phyloP scores from a whole-genome alignment of 2,113 vertebrate species.

The Callocephalon fimbriatum region DNA sequence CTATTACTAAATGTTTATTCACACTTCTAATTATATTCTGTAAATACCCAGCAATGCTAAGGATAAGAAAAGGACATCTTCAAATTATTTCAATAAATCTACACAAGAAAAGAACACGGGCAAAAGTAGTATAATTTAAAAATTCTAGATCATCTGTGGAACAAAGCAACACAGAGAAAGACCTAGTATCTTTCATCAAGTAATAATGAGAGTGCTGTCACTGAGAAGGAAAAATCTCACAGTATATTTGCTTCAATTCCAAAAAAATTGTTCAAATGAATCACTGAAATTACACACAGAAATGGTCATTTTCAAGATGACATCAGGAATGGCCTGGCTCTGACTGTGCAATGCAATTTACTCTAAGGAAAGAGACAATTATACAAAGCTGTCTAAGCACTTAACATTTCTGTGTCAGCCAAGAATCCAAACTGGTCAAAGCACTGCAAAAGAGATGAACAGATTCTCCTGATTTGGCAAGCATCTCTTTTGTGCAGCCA shows the following conservation, averaged over 20 bases:
- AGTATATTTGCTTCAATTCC: neutral
- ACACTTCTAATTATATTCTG: neutral
- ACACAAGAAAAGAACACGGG: accelerated
- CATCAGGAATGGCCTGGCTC: neutral
- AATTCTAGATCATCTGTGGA: neutral
- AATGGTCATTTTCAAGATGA: neutral
- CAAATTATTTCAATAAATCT: neutral
- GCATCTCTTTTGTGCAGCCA: neutral
- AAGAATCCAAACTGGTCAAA: neutral
- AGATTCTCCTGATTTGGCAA: neutral
- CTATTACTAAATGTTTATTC: neutral
- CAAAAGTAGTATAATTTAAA: neutral
- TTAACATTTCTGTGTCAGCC: neutral
- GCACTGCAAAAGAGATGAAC: neutral
- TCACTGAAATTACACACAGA: neutral
- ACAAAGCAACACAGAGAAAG: neutral
- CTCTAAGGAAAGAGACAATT: constrained; percentile 6
- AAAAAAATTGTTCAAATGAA: neutral
- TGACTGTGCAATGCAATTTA: constrained; percentile 6
- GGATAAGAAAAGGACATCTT: neutral
- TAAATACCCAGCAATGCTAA: neutral
- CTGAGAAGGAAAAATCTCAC: neutral
- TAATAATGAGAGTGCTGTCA: neutral
- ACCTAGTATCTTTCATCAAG: neutral
- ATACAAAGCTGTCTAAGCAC: neutral